A percentile compares a stretch with the other conserved stretches of the same genome.
Evolutionary conservation across 2,113 vertebrate genomes (phyloP).

Genomic region (Tricholaema leucomelas): DNA sequence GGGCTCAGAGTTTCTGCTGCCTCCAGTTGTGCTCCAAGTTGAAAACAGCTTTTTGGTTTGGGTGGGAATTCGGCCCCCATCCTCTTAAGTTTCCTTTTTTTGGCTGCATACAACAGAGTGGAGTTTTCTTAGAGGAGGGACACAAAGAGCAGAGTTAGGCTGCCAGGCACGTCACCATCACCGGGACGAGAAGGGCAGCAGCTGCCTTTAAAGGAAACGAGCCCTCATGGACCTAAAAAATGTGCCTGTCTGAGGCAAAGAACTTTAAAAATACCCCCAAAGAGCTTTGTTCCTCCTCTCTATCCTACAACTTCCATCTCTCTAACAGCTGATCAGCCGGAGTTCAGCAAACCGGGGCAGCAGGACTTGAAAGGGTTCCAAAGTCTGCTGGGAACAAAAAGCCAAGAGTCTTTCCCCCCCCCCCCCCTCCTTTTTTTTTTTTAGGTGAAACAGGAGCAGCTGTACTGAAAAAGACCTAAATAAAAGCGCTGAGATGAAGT

Average conservation of each 20-base stretch:
- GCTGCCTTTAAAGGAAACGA: slow-evolving; percentile 63
- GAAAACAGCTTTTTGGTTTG: neutral
- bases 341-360: neutral
- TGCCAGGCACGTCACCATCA: neutral
- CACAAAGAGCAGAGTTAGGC: neutral
- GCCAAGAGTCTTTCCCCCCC: neutral
- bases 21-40: neutral
- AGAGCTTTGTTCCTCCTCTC: neutral
- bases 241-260: neutral
- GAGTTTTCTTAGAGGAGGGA: neutral
- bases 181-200: neutral
- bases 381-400: slow-evolving; percentile 16
- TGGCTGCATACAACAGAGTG: neutral
- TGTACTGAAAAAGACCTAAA: too few species aligned
- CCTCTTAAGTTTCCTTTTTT: neutral
- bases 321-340: neutral
- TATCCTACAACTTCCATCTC: neutral
- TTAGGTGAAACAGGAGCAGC: neutral
- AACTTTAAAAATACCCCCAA: neutral
- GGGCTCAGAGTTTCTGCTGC: neutral
- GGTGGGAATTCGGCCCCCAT: neutral
- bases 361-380: slow-evolving; percentile 3
- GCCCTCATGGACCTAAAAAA: neutral
- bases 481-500: neutral
- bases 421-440: neutral